Evolutionary conservation across 2,888 invertebrate genomes (phyloP).

Genomic region (Cheilosia variabilis): DNA sequence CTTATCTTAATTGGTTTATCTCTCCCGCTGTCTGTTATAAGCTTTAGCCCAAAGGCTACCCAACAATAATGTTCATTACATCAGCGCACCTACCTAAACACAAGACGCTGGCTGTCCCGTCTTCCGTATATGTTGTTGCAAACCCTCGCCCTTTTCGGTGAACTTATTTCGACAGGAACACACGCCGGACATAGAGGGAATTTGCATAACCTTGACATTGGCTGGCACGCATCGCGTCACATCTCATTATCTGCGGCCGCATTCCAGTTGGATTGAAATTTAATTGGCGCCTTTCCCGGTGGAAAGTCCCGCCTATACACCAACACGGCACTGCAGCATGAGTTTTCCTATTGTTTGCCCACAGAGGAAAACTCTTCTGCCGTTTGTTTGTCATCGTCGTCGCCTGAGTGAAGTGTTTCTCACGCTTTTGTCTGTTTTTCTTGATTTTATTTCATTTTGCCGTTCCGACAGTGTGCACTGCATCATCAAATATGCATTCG

Average conservation of each 20-base stretch:
- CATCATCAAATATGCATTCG: constrained; percentile 39
- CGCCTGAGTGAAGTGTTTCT: not conserved
- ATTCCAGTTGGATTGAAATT: not conserved
- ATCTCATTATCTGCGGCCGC: not conserved
- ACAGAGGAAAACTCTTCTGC: not conserved
- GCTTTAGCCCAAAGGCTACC: not conserved
- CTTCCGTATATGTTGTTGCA: too few species aligned
- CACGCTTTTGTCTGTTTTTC: constrained; percentile 14
- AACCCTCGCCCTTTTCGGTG: too few species aligned
- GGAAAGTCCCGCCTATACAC: not conserved
- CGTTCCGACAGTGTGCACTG: not conserved
- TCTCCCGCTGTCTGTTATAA: not conserved
- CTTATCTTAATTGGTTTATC: constrained; percentile 35
- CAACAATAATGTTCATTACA: not conserved
- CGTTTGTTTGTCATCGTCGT: not conserved
- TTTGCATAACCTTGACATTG: constrained; percentile 22
- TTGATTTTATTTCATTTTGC: not conserved
- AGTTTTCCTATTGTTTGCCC: constrained; percentile 8
- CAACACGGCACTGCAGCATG: not conserved
- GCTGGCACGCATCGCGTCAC: constrained; percentile 1
- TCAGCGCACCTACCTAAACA: not conserved
- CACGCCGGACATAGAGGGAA: not conserved
- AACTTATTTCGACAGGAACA: too few species aligned
- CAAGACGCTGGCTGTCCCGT: too few species aligned
- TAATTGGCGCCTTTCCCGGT: constrained; percentile 7